phyloP scores from a whole-genome alignment of 2,888 invertebrate species.

The Drosophila multiciliata region DNA sequence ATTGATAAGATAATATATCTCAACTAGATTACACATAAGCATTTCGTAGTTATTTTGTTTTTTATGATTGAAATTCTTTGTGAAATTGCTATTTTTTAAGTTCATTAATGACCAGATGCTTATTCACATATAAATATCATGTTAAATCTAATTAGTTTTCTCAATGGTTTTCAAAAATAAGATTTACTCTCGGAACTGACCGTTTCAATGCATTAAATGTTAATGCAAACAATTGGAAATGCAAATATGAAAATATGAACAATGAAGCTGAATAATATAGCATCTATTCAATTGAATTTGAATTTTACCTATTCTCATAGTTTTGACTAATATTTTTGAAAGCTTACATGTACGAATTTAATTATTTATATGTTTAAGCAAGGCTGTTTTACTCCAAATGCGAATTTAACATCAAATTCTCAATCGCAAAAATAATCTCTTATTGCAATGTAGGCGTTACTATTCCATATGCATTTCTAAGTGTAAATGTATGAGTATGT shows the following conservation, averaged over 20 bases:
- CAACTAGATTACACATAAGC: background rate
- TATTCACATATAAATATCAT: background rate
- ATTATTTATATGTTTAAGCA: background rate
- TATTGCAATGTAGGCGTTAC: background rate
- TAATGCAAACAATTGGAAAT: background rate
- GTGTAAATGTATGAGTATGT: background rate
- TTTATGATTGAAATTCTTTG: background rate
- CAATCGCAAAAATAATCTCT: background rate
- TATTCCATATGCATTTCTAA: background rate
- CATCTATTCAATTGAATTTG: background rate
- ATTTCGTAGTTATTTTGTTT: background rate
- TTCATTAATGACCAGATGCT: background rate
- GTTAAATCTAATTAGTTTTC: background rate
- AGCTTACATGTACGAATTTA: too few relatives aligned
- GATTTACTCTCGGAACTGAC: background rate
- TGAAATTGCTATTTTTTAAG: background rate
- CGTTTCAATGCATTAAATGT: constrained; percentile 3
- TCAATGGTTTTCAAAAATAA: background rate
- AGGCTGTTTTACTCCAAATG: background rate
- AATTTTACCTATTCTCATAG: background rate
- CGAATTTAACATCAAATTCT: background rate
- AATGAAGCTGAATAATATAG: background rate
- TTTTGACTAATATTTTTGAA: background rate
- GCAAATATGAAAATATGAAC: background rate
- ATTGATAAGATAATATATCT: constrained; percentile 24